phyloP scores from a whole-genome alignment of 2,888 invertebrate genomes.

The Dorcus parallelipipedus region DNA sequence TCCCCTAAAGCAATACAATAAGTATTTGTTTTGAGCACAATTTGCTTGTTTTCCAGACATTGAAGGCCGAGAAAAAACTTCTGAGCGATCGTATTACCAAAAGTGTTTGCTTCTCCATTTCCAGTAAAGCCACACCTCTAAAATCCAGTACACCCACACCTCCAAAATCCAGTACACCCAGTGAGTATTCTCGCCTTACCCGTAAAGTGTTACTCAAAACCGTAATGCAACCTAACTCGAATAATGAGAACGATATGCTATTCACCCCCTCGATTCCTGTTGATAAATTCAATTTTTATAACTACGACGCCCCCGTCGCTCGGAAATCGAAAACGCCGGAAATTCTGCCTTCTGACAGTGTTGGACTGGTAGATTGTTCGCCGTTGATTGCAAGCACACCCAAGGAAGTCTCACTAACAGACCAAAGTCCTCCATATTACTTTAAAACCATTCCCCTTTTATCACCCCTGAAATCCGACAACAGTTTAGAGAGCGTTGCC shows the following conservation, averaged over 20 bases:
- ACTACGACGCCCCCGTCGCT: too few species aligned
- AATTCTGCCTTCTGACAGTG: not conserved
- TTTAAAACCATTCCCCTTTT: too few species aligned
- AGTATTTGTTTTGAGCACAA: not conserved
- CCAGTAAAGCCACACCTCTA: not conserved
- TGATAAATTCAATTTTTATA: too few species aligned
- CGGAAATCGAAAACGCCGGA: too few species aligned
- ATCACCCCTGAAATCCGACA: too few species aligned
- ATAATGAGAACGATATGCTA: too few species aligned
- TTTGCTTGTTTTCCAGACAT: conserved; percentile 3
- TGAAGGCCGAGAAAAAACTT: conserved; percentile 12
- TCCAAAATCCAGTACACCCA: conserved; percentile 7
- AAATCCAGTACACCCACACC: conserved; percentile 7
- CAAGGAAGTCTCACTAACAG: too few species aligned
- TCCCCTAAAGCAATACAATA: not conserved
- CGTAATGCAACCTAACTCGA: too few species aligned
- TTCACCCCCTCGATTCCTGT: too few species aligned
- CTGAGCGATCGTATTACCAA: conserved; percentile 4
- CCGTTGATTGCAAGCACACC: too few species aligned
- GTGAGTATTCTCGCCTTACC: conserved; percentile 9
- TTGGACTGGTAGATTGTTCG: not conserved
- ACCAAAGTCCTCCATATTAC: too few species aligned
- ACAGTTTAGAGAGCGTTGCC: too few species aligned
- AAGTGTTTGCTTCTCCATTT: not conserved
- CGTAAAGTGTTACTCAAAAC: not conserved